phyloP scores from a whole-genome alignment of 2,888 invertebrate genomes.

The Sminthurides aquaticus region DNA sequence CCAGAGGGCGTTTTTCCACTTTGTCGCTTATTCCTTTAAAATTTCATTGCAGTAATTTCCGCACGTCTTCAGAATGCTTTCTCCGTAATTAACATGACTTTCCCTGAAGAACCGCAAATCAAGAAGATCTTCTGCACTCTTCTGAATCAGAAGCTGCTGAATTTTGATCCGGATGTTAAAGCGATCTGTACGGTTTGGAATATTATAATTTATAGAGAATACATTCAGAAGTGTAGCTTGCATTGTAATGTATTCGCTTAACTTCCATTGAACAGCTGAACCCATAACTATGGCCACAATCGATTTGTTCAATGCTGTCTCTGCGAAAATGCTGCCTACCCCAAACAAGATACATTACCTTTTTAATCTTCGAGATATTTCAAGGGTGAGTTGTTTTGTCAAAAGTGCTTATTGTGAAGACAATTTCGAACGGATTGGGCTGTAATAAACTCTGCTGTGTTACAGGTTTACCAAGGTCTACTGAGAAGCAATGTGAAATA shows the following conservation, averaged over 20 bases:
- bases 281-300: constrained; percentile 67
- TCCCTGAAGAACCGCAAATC: constrained; percentile 71
- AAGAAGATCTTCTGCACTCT: constrained; percentile 75
- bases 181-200: constrained; percentile 53
- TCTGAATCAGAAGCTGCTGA: constrained; percentile 67
- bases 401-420: background rate
- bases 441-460: constrained; percentile 4
- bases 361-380: constrained; percentile 81
- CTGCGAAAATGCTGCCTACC: constrained; percentile 69
- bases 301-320: constrained; percentile 66
- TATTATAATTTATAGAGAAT: constrained; percentile 3
- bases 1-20: background rate
- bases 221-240: background rate
- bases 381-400: constrained; percentile 57
- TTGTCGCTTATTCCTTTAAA: background rate
- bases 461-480: constrained; percentile 63
- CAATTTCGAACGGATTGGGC: background rate
- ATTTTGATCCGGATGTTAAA: constrained; percentile 73
- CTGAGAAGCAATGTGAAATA: constrained; percentile 68
- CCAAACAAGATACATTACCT: constrained; percentile 84
- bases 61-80: constrained; percentile 70
- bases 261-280: constrained; percentile 50
- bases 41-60: constrained; percentile 68
- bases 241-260: constrained; percentile 44
- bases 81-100: constrained; percentile 68